Conservation (phyloP, 2,113 vertebrate genomes). For the Microcebus ravelobensis region DNA sequence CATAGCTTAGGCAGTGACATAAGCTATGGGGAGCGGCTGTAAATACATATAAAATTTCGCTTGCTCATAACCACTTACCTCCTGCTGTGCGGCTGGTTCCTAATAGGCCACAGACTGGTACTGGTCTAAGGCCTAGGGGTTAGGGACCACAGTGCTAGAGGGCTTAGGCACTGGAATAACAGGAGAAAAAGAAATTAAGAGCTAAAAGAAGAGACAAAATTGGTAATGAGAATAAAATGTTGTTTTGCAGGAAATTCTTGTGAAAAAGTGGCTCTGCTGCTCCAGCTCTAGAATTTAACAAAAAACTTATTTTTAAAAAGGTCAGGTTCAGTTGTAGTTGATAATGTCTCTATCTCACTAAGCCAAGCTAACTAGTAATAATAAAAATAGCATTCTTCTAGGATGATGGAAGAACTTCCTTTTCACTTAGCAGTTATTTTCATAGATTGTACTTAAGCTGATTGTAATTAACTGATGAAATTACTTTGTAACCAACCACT, state of each 20-base stretch:
- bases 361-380: background rate
- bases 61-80: too few relatives aligned
- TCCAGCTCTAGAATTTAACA: background rate
- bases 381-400: background rate
- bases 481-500: background rate
- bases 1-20: too few relatives aligned
- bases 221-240: background rate
- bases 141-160: background rate
- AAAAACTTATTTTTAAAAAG: background rate
- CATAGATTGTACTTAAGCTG: background rate
- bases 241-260: background rate
- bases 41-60: too few relatives aligned
- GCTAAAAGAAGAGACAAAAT: background rate
- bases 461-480: conserved; percentile 5
- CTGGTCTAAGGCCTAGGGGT: too few relatives aligned
- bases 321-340: background rate
- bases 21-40: too few relatives aligned
- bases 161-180: background rate
- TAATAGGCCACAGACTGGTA: too few relatives aligned
- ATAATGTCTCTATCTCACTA: background rate
- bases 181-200: conserved; percentile 9
- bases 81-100: too few relatives aligned
- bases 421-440: background rate
- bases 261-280: background rate
- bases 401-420: background rate